Base-by-base conservation (phyloP, 1,140 invertebrate species). In the Drosophila orosa region DNA sequence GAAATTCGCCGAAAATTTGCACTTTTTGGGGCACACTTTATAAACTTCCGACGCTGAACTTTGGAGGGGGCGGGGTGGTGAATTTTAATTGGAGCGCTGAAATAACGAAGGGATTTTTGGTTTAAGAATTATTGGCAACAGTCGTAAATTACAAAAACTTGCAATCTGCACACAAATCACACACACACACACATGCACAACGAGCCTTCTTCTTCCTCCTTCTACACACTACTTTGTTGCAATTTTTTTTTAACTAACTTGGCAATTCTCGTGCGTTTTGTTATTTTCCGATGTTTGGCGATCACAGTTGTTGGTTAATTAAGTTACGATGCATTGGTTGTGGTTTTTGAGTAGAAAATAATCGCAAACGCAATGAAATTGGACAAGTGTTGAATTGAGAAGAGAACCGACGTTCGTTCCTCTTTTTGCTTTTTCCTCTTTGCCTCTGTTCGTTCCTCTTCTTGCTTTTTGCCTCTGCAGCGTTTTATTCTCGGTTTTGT, bases 321-420 rank as follows among this genome's bases (percentile, higher is more conserved):
- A 83, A 87, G 84, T 86, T 86, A 87, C 58, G 61, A 82, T 87
- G 82, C 82, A 76, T 87, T 76, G 63, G 58, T 63, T 87, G 78
- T 80, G 69, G 80, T 69, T 89, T 86, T 86, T 81, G 63, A 81
- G 74, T 87, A 90, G 82, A 90, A 90, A 87, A 90, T 71, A 80
- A 85, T 85, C 81, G 80, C 85, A 90, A 89, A 84, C 87, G 86
- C 90, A 79, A 87, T 89, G 75, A 91, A 91, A 91, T 90, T 91
- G 90, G 89, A 91, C 90, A 90, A 91, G 85, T 68, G 83, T 90
- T 90, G 81, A 89, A 79, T 91, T 78, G 60, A 75, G 75, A 90
- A 86, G 76, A 89, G 89, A 89, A 48, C 45, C 45, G 45, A 48
- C 45, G 44, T 47, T 9, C 44, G 22, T 47, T 47, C 24, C 44